Percentiles rank a stretch among this genome's conserved stretches.
Conservation (phyloP, 2,113 vertebrate species). For the Pyrgilauda ruficollis region DNA sequence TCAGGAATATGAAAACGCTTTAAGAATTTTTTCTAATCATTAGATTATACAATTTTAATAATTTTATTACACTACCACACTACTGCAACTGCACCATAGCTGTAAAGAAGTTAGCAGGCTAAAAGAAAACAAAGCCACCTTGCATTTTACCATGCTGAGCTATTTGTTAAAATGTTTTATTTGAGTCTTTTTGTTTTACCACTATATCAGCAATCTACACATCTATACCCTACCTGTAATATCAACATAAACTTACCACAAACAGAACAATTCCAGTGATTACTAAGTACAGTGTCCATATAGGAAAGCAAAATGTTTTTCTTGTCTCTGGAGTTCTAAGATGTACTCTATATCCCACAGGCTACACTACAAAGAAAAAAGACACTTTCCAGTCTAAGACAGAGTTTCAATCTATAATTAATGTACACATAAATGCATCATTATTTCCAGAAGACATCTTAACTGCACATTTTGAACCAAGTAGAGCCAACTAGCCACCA, state of each 20-base stretch:
- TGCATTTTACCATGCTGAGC: not conserved
- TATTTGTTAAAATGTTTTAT: not conserved
- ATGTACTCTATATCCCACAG: not conserved
- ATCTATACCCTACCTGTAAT: not conserved
- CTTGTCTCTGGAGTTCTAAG: not conserved
- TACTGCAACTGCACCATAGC: not conserved
- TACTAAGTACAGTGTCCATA: not conserved
- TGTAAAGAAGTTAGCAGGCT: not conserved
- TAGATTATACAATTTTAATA: not conserved
- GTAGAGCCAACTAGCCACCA: too few relatives aligned
- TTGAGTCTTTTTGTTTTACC: not conserved
- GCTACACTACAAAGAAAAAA: not conserved
- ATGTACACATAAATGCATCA: not conserved
- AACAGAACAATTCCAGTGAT: not conserved
- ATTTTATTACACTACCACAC: not conserved
- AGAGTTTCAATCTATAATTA: not conserved
- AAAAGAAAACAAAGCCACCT: not conserved
- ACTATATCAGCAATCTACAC: not conserved
- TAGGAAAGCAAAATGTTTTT: not conserved
- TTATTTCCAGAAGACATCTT: too few relatives aligned
- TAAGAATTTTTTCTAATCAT: not conserved
- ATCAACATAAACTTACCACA: not conserved
- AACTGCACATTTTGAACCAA: too few relatives aligned
- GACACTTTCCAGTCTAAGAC: not conserved
- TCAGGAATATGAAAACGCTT: not conserved